Evolutionary conservation across 2,113 vertebrate genomes (phyloP), one percentile per base, ranked within the genome.

Genomic region (Aleadryas rufinucha): DNA sequence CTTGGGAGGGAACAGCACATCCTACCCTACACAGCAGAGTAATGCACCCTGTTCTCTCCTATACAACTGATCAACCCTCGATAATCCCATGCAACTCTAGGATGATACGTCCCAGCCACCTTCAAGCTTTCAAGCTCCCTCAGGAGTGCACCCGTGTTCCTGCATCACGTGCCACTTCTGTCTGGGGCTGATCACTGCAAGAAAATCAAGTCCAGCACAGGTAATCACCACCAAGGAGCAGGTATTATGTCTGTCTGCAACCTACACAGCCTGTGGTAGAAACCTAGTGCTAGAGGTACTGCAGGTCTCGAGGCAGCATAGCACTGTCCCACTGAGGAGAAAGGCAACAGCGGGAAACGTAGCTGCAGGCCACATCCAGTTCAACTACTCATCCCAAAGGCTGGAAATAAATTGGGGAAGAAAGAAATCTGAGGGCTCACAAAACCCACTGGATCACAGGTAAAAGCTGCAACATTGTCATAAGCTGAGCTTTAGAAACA

Each of bases 1-100:
- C 21, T 35, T 57, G 21, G 4, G 42, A 83, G 19, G 22, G 49
- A 70, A 79, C 11, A 16, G 23, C 30, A 88, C 4, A 44, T 39
- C 7, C 7, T 41, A 65, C 4, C 16, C 4, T 35, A 66, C 14
- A n/a, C 8, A 66, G n/a, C 6, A 18, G 7, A 3, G 0, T 60
- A 60, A 84, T 6, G 1, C 21, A 53, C 10, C 20, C 27, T 91
- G 7, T 28, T 65, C 10, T 60, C 47, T 89, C 24, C 30, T 52
- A 28, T 9, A 41, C 12, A 64, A 28, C 16, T 74, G 11, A 52
- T 28, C 37, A 87, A 35, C 5, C 2, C n/a, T 49, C 21, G 16
- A n/a, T 42, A 60, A 52, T 60, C 16, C 47, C 28, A 20, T 33
- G 18, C 37, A 80, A 65, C 9, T 56, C 35, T 15, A 79, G 33